These are phyloP conservation scores for Hucho hucho DNA, from an alignment of 2,113 vertebrate species.

Conservation along the genomic window DNA sequence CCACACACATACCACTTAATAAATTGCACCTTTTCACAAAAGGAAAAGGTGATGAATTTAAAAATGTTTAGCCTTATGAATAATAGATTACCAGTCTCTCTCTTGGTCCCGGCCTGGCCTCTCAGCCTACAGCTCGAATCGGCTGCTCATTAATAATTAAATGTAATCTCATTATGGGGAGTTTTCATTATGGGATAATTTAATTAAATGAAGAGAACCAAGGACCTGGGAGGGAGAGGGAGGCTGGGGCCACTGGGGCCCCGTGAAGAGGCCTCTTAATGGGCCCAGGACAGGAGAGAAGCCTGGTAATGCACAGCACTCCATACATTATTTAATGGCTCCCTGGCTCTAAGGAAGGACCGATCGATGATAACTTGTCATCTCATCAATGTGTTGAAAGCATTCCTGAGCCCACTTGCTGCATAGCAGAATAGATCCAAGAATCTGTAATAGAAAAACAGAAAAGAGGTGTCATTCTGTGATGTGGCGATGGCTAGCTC, in stretches of 20 bases:
- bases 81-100: constrained; percentile 81
- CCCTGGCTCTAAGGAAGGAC: constrained; percentile 82
- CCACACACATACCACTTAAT: constrained; percentile 77
- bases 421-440: constrained; percentile 16
- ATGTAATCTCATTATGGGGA: constrained; percentile 99
- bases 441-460: constrained; percentile 26
- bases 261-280: constrained; percentile 84
- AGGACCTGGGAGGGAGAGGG: constrained; percentile 86
- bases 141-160: constrained; percentile 98
- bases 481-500: too few relatives aligned
- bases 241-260: constrained; percentile 82
- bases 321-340: constrained; percentile 98
- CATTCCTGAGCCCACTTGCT: constrained; percentile 78
- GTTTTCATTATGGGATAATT: constrained; percentile 99
- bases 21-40: constrained; percentile 92
- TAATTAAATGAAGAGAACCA: constrained; percentile 95
- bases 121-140: constrained; percentile 83
- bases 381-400: constrained; percentile 83
- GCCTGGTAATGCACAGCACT: constrained; percentile 83
- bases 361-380: constrained; percentile 98
- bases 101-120: background rate
- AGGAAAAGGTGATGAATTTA: constrained; percentile 95
- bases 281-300: constrained; percentile 83
- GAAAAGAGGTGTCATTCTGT: constrained; percentile 49
- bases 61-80: constrained; percentile 92